Evolutionary conservation across 2,888 invertebrate genomes (phyloP), one percentile per base, ranked within the genome.

Genomic region (Augochlorella aurata): DNA sequence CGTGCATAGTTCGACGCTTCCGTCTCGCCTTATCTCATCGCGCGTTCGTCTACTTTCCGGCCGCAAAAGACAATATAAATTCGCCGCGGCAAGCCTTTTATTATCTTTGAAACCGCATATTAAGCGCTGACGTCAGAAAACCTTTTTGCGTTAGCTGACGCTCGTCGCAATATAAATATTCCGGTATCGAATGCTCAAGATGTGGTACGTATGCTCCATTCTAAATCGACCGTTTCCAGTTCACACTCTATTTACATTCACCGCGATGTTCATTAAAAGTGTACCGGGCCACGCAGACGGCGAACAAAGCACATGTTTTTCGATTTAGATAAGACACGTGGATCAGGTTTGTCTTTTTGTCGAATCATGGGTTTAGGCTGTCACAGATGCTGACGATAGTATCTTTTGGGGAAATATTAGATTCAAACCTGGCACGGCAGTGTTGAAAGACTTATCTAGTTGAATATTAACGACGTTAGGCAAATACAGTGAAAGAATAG

Each of bases 101-200:
- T 68, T 73, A 49, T 69, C 47, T 9, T 47, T 21, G n/a, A 61
- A 74, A 74, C 49, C 49, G 21, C 38, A 70, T 38, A 44, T 24
- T 18, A 29, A 4, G n/a, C n/a, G 29, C 69, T 67, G 66, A 61
- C 47, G 50, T 77, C 61, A 72, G 2, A 50, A 47, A 21, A 70
- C 38, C 29, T 10, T 74, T 10, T n/a, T 66, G 69, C 81, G 54
- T 69, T 74, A 78, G 21, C 49, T 50, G 14, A 54, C 47, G 63
- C 24, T 45, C 68, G 45, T 58, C 72, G 49, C 24, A 44, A 65
- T 73, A 63, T 54, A 79, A 69, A 79, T 79, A 72, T 12, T 16
- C 9, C 24, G 21, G 12, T 38, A 63, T n/a, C 29, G 18, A 72
- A 65, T 54, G 14, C 5, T 54, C 52, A 29, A 61, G 58, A 29